Evolutionary conservation across 37 sponge, comb jelly and placozoan genomes (phyloP), one percentile per base, ranked within the genome.

Genomic region (Aphrocallistes beatrix): DNA sequence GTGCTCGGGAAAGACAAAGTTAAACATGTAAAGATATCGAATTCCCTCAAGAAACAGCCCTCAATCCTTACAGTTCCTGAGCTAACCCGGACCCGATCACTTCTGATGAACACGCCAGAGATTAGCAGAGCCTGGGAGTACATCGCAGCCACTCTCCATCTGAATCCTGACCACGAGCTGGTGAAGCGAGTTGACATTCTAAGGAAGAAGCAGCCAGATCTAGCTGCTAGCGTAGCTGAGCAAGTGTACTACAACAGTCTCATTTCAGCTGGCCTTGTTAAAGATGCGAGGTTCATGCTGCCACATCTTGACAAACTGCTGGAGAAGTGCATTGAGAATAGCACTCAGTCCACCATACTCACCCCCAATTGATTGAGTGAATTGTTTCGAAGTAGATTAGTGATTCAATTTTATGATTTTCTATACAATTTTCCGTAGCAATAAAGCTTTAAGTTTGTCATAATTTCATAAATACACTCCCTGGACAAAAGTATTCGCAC

Each of bases 201-300:
- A 84, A 23, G 60, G 6, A 9, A 21, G 16, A 39, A 86, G 34
- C 28, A 86, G 37, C 48, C 84, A 16, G 23, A 86, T 36, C 34
- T 86, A 21, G 87, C 87, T 84, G 40, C 39, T 16, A 37, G 9
- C 3, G 36, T 86, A 8, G 84, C 84, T 9, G 87, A 86, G 36
- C 87, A 86, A 38, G 83, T 89, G 1, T 89, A 51, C 38, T 87
- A 88, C 40, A 89, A 89, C 38, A 87, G 87, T 34, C 50, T 89
- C 1, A 89, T 89, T 82, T 51, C 88, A 16, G 90, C 90, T 36
- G 87, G 88, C 36, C 84, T 89, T 6, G 81, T 87, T 0, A 42
- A 81, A 37, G 90, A 89, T 84, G 87, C 90, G 13, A 50, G 90
- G 36, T 50, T 83, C 23, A 89, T 89, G 86, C 51, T 89, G 0